Evolutionary conservation across 2,113 vertebrate genomes (phyloP).

Genomic region (Rhinoptilus africanus): DNA sequence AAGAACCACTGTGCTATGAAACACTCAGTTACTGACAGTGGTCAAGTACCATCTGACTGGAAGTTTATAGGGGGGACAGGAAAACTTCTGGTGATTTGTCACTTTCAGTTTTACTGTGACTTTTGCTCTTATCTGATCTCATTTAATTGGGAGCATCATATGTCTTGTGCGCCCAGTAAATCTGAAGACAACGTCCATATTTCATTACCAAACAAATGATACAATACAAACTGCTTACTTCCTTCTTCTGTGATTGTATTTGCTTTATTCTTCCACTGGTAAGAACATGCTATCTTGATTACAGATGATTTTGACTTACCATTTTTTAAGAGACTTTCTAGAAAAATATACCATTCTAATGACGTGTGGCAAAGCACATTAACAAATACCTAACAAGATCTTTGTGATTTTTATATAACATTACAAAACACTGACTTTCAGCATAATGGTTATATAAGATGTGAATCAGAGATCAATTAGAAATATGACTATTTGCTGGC

Average conservation of each 20-base stretch:
- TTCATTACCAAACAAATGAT: background rate
- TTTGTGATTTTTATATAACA: background rate
- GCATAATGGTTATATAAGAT: background rate
- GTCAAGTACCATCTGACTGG: background rate
- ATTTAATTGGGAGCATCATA: background rate
- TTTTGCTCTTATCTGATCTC: background rate
- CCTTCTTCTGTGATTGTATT: background rate
- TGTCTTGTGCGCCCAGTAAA: background rate
- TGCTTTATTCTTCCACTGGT: background rate
- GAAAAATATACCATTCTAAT: background rate
- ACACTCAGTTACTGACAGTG: background rate
- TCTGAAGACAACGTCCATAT: background rate
- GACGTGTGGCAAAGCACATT: background rate
- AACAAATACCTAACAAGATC: background rate
- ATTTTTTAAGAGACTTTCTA: background rate
- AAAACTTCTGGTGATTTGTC: background rate
- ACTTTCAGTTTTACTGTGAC: background rate
- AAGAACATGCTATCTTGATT: background rate
- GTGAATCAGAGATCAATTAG: background rate
- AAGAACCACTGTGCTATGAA: background rate
- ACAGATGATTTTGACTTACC: background rate
- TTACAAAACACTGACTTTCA: background rate
- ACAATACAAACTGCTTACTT: background rate
- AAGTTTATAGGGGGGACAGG: background rate
- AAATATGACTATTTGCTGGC: background rate